Conservation (phyloP, 2,888 invertebrate genomes). For the Acholoe squamosa region DNA sequence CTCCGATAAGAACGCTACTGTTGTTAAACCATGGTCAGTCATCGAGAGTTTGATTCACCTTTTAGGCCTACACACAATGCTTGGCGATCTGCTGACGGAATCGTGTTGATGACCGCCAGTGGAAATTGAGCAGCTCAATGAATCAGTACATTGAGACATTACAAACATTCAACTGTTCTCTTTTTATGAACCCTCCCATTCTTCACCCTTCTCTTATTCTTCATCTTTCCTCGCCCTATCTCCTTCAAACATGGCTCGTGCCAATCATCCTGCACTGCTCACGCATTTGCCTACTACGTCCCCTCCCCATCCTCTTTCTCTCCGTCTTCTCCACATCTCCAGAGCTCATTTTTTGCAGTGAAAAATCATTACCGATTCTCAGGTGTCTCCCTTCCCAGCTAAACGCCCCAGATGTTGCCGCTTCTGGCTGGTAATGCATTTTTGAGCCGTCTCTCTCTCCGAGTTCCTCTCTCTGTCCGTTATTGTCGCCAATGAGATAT, state of each 20-base stretch:
- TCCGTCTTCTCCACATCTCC: not conserved
- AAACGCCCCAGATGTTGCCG: conserved; percentile 57
- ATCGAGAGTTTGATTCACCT: not conserved
- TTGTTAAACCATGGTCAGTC: no score
- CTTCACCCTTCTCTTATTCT: not conserved
- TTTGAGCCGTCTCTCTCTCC: conserved; percentile 34
- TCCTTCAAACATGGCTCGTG: not conserved
- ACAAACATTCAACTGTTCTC: no score
- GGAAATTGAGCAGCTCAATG: not conserved
- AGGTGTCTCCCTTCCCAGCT: conserved; percentile 58
- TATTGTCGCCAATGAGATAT: conserved; percentile 59
- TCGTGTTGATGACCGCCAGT: not conserved
- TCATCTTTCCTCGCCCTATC: not conserved
- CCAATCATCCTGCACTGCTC: conserved; percentile 40
- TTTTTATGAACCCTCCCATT: not conserved
- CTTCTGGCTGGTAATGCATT: conserved; percentile 52
- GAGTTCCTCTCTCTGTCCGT: not conserved
- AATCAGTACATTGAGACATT: not conserved
- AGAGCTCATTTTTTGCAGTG: conserved; percentile 38
- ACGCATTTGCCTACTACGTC: conserved; percentile 43
- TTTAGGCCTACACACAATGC: not conserved
- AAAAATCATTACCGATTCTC: conserved; percentile 57
- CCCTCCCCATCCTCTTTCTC: not conserved
- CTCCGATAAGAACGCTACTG: no score
- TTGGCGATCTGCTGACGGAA: not conserved